Evolutionary conservation across 2,888 invertebrate genomes (phyloP).

Genomic region (Zhengitettix transpicula): DNA sequence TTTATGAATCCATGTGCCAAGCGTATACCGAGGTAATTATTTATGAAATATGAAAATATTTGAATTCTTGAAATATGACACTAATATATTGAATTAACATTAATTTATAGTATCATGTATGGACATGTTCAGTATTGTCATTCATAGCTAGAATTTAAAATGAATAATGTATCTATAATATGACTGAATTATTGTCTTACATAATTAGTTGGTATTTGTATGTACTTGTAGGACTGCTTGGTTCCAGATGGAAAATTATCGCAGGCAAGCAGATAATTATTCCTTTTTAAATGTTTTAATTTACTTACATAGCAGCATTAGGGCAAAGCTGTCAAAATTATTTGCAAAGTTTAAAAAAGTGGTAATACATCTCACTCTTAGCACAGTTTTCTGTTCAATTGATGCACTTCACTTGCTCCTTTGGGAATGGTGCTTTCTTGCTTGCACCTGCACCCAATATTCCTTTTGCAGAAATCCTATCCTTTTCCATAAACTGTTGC

Average conservation of each 20-base stretch:
- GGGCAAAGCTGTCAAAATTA: not conserved
- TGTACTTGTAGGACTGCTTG: slow-evolving; percentile 14
- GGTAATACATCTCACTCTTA: not conserved
- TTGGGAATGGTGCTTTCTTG: slow-evolving; percentile 7
- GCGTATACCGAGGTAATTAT: slow-evolving; percentile 70
- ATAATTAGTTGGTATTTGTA: slow-evolving; percentile 10
- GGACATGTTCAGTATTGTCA: not conserved
- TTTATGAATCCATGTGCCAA: slow-evolving; percentile 94
- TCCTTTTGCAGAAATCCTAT: not conserved
- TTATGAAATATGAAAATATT: not conserved
- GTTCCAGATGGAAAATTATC: slow-evolving; percentile 15
- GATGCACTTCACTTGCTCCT: not conserved
- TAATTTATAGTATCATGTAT: not conserved
- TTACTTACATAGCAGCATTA: slow-evolving; percentile 1
- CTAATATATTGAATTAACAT: not conserved
- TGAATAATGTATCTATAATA: not conserved
- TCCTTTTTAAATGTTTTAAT: slow-evolving; percentile 11
- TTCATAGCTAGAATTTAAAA: not conserved
- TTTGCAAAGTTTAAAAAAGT: not conserved
- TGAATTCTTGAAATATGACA: not conserved
- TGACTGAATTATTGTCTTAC: not conserved
- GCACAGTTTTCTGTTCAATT: not conserved
- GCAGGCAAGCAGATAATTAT: slow-evolving; percentile 14
- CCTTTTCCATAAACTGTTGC: not conserved
- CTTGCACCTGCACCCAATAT: slow-evolving; percentile 8